These are phyloP conservation scores for Lobophora halterata DNA, from an alignment of 2,888 invertebrate genomes.

Conservation along the genomic window DNA sequence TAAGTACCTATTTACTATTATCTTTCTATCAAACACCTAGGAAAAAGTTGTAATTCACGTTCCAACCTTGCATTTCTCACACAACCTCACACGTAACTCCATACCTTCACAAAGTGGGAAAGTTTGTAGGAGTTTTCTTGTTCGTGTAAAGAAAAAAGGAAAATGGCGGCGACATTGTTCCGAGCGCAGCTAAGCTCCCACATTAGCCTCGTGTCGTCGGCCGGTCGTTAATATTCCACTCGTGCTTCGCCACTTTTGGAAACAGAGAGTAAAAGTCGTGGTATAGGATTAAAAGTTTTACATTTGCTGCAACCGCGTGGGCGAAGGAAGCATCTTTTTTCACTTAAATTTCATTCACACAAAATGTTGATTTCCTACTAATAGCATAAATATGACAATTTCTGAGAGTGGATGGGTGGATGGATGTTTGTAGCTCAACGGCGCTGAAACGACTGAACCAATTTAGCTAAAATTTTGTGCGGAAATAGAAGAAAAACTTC, in stretches of 20 bases:
- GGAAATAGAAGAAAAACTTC: too few species aligned
- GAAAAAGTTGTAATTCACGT: constrained; percentile 4
- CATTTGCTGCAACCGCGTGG: too few species aligned
- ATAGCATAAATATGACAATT: too few species aligned
- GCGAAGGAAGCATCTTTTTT: too few species aligned
- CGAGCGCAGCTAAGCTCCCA: constrained; percentile 61
- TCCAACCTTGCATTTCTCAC: constrained; percentile 6
- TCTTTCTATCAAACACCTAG: not conserved
- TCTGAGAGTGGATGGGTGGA: too few species aligned
- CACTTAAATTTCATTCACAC: too few species aligned
- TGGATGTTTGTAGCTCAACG: too few species aligned
- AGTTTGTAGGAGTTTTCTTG: constrained; percentile 46
- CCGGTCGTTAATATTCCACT: constrained; percentile 58
- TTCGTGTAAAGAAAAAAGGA: constrained; percentile 43
- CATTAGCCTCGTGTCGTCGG: constrained; percentile 68
- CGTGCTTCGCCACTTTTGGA: constrained; percentile 33
- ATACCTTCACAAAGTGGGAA: constrained; percentile 37
- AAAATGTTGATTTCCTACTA: too few species aligned
- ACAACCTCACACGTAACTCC: constrained; percentile 23
- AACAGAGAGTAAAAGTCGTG: constrained; percentile 25
- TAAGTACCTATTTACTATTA: not conserved
- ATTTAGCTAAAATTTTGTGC: too few species aligned
- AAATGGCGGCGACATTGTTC: constrained; percentile 60
- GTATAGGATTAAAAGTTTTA: constrained; percentile 9
- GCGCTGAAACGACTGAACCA: too few species aligned